Evolutionary conservation across 37 sponge, comb jelly and placozoan species (phyloP).

Genomic region (Sycon ciliatum): DNA sequence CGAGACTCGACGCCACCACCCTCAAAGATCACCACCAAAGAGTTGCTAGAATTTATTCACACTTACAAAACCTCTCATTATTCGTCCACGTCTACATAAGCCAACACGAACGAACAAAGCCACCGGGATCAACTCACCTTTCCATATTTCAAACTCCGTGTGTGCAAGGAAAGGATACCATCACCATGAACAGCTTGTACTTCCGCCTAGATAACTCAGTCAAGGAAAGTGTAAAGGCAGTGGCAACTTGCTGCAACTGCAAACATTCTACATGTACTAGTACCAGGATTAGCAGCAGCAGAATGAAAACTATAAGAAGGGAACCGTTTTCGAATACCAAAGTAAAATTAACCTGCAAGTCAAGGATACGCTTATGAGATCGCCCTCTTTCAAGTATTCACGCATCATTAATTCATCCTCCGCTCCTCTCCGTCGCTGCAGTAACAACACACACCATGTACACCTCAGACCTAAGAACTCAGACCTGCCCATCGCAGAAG

Average conservation of each 20-base stretch:
- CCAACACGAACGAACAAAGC: no score
- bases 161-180: constrained; percentile 81
- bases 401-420: constrained; percentile 96
- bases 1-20: no score
- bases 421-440: constrained; percentile 58
- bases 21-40: no score
- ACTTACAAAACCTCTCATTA: no score
- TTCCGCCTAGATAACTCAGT: constrained; percentile 53
- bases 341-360: background rate
- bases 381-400: constrained; percentile 80
- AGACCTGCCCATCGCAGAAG: no score
- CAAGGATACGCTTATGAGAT: constrained; percentile 75
- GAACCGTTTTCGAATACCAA: background rate
- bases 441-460: no score
- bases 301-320: background rate
- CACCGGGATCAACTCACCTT: no score
- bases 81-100: no score
- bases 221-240: background rate
- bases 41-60: no score
- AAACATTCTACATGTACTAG: no score
- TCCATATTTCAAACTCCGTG: constrained; percentile 85
- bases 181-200: constrained; percentile 73
- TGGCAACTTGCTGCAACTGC: background rate
- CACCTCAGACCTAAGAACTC: no score
- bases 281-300: no score